A percentile compares a stretch with the other conserved stretches of the same genome.
Conservation (phyloP, 2,888 invertebrate genomes). For the Barypeithes pellucidus region DNA sequence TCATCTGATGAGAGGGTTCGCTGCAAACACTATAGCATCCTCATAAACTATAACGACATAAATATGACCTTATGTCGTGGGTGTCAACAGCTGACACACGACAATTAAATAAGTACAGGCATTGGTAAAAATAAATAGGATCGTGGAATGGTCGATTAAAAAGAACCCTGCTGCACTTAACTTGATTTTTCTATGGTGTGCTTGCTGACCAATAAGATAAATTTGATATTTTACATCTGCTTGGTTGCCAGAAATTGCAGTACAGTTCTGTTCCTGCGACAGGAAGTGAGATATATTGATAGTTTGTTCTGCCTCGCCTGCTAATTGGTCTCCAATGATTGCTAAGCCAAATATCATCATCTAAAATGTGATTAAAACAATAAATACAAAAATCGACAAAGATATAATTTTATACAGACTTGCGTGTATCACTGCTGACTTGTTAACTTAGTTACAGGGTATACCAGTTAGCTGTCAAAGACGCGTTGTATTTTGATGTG, state of each 20-base stretch:
- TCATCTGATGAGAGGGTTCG: too few relatives aligned
- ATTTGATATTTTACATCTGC: not conserved
- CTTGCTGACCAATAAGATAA: not conserved
- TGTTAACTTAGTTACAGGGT: too few relatives aligned
- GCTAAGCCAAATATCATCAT: not conserved
- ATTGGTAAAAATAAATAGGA: slow-evolving; percentile 3
- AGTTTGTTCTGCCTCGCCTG: not conserved
- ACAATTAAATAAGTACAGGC: slow-evolving; percentile 10
- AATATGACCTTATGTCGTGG: not conserved
- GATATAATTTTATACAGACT: too few relatives aligned
- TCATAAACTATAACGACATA: too few relatives aligned
- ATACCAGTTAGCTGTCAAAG: too few relatives aligned
- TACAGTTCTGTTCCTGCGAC: not conserved
- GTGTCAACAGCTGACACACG: not conserved
- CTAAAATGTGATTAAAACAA: not conserved
- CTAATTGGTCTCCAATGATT: not conserved
- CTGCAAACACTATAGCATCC: too few relatives aligned
- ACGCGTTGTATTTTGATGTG: too few relatives aligned
- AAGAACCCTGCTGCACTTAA: slow-evolving; percentile 3
- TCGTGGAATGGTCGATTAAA: not conserved
- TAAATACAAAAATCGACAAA: not conserved
- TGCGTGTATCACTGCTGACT: too few relatives aligned
- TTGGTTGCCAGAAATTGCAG: slow-evolving; percentile 1
- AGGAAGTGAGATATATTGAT: not conserved
- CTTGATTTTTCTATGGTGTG: not conserved